Conservation (phyloP, 2,113 vertebrate genomes). For the Burhinus bistriatus region DNA sequence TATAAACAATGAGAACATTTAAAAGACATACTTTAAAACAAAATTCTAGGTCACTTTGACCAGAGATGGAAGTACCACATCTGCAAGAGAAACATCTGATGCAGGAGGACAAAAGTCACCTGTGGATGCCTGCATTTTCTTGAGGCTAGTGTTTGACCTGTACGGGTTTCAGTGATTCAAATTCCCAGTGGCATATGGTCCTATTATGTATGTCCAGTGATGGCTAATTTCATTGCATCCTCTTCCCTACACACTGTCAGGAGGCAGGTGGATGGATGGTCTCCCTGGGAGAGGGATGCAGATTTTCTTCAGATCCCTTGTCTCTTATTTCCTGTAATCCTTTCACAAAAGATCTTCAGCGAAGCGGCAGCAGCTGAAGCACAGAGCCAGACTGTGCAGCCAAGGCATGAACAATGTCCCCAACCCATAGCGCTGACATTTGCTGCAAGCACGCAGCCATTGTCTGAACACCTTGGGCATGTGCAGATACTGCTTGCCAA, state of each 20-base stretch:
- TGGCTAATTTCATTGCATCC: neutral
- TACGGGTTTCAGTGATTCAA: neutral
- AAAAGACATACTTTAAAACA: neutral
- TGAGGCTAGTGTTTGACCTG: neutral
- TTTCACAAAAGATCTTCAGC: neutral
- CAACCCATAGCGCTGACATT: neutral
- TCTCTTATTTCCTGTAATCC: neutral
- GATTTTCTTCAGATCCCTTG: neutral
- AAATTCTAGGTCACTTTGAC: neutral
- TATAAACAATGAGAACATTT: slow-evolving; percentile 39
- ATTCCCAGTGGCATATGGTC: fast-evolving
- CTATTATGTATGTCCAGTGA: neutral
- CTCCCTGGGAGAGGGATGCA: neutral
- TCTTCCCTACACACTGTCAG: fast-evolving
- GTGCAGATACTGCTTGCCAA: neutral
- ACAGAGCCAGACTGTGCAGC: neutral
- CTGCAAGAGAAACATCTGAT: neutral
- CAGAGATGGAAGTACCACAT: neutral
- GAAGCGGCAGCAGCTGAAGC: neutral
- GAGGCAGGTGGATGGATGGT: neutral
- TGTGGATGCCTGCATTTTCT: neutral
- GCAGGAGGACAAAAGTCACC: neutral
- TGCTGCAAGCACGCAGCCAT: fast-evolving
- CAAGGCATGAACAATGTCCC: neutral
- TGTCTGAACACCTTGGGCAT: neutral